phyloP scores from a whole-genome alignment of 1,140 invertebrate species.

The Plectrocnemia conspersa region DNA sequence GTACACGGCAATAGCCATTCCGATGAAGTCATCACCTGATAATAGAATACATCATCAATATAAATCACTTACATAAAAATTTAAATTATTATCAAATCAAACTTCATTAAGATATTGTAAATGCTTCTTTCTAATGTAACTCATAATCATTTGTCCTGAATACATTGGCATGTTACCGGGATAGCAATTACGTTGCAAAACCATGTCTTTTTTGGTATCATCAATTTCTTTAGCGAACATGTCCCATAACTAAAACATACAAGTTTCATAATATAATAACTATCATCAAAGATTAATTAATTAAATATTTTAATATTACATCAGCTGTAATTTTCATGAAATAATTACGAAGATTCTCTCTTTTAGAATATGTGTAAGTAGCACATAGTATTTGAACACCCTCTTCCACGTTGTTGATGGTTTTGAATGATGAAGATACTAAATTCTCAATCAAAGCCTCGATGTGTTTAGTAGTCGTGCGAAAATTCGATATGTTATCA shows the following conservation, averaged over 20 bases:
- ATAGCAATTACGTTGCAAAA: constrained; percentile 57
- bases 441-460: constrained; percentile 70
- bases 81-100: constrained; percentile 19
- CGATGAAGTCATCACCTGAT: constrained; percentile 60
- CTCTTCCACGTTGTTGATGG: constrained; percentile 67
- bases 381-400: constrained; percentile 64
- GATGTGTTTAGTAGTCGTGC: constrained; percentile 59
- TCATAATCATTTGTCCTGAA: constrained; percentile 64
- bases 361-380: constrained; percentile 64
- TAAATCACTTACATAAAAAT: no score
- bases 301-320: constrained; percentile 38
- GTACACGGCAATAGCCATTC: constrained; percentile 67
- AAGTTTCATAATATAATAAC: constrained; percentile 38
- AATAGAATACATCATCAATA: no score
- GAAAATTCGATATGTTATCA: constrained; percentile 68
- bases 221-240: constrained; percentile 76
- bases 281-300: background rate
- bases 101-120: constrained; percentile 58
- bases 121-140: constrained; percentile 58
- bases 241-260: constrained; percentile 60
- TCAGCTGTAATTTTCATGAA: constrained; percentile 60
- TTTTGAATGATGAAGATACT: constrained; percentile 61
- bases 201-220: constrained; percentile 64
- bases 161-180: constrained; percentile 63
- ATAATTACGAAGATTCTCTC: constrained; percentile 58